A percentile compares a stretch with the other conserved stretches of the same genome.
Evolutionary conservation across 2,113 vertebrate species (phyloP).

Genomic region (Larimichthys crocea): DNA sequence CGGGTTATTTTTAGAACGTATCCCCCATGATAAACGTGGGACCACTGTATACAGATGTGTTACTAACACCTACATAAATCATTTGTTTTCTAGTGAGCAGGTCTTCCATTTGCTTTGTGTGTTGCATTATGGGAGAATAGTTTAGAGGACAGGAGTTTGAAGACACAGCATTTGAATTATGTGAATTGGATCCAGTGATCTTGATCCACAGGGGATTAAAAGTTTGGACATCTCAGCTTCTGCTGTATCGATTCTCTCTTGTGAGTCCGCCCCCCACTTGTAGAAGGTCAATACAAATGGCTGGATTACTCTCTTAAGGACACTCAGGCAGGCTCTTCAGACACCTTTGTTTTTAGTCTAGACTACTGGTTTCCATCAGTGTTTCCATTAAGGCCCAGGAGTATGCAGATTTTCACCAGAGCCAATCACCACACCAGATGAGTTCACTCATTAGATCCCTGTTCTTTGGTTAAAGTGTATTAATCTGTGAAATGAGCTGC

Average conservation of each 20-base stretch:
- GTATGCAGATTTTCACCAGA: not conserved
- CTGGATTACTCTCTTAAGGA: not conserved
- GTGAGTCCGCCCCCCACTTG: not conserved
- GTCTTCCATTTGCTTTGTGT: too few relatives aligned
- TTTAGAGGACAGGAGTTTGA: too few relatives aligned
- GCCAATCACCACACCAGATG: not conserved
- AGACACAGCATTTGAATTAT: not conserved
- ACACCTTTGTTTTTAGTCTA: not conserved
- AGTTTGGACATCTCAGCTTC: not conserved
- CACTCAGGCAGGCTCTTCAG: not conserved
- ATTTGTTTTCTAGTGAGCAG: too few relatives aligned
- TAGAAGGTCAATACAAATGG: not conserved
- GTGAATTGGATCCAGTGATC: not conserved
- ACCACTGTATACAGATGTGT: too few relatives aligned
- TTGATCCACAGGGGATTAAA: not conserved
- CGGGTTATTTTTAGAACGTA: too few relatives aligned
- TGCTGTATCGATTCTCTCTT: not conserved
- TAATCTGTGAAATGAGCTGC: constrained; percentile 11
- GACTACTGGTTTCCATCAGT: constrained; percentile 1
- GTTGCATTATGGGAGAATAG: too few relatives aligned
- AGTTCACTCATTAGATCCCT: constrained; percentile 29
- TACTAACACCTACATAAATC: too few relatives aligned
- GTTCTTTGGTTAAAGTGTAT: constrained; percentile 25
- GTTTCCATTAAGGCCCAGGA: not conserved
- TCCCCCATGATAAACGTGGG: too few relatives aligned